Evolutionary conservation across 2,888 invertebrate species (phyloP).

Genomic region (Acrocyrtus sp.): DNA sequence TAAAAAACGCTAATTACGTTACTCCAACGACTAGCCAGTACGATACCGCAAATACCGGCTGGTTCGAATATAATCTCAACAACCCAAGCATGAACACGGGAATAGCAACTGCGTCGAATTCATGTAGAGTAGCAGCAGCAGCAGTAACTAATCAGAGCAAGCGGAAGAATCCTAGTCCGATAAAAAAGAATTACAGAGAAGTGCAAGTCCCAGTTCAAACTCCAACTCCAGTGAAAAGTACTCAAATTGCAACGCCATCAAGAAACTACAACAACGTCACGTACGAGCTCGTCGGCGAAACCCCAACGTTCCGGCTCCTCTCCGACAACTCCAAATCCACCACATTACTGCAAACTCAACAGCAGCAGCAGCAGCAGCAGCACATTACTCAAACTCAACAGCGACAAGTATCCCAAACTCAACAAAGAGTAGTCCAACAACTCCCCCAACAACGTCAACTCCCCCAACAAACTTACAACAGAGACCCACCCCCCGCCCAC

Average conservation of each 20-base stretch:
- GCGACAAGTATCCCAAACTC: background rate
- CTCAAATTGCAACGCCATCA: background rate
- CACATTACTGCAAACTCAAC: slow-evolving; percentile 10
- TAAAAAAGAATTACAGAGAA: slow-evolving; percentile 16
- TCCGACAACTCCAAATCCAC: background rate
- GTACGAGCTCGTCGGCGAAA: background rate
- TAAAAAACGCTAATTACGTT: background rate
- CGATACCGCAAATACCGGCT: slow-evolving; percentile 28
- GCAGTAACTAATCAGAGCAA: slow-evolving; percentile 9
- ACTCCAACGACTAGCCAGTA: slow-evolving; percentile 2
- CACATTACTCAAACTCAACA: no score
- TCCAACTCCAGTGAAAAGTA: background rate
- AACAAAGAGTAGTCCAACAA: background rate
- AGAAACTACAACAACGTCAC: background rate
- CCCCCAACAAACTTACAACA: background rate
- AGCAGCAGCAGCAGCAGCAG: slow-evolving; percentile 9
- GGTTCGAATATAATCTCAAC: slow-evolving; percentile 34
- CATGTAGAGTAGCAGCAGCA: background rate
- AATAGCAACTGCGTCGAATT: background rate
- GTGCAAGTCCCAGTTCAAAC: background rate
- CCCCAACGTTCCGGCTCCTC: background rate
- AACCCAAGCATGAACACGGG: slow-evolving; percentile 18
- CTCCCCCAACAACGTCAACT: background rate
- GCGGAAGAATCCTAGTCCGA: slow-evolving; percentile 26
- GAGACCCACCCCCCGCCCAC: slow-evolving; percentile 1